phyloP scores from a whole-genome alignment of 2,888 invertebrate species.

The Teleogryllus oceanicus region DNA sequence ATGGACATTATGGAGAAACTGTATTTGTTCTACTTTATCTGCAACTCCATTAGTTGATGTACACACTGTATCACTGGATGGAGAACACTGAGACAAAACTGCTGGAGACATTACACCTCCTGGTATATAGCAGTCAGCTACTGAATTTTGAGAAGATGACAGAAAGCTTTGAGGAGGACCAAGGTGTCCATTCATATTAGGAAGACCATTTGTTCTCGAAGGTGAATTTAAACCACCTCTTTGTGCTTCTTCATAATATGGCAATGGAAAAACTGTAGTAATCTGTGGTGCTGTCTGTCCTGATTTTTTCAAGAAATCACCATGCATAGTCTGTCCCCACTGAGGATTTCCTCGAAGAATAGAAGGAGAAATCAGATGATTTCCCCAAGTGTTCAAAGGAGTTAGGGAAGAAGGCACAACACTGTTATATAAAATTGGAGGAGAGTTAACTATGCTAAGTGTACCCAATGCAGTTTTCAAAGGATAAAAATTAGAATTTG shows the following conservation, averaged over 20 bases:
- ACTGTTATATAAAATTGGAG: conserved; percentile 22
- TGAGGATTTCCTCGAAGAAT: conserved; percentile 25
- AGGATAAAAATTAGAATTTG: conserved; percentile 30
- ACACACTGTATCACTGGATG: neutral
- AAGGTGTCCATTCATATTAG: neutral
- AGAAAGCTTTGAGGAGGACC: neutral
- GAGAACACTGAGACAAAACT: neutral
- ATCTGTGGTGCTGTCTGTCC: neutral
- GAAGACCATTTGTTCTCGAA: neutral
- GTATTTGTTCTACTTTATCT: conserved; percentile 51
- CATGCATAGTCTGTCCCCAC: conserved; percentile 1
- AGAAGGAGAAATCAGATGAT: conserved; percentile 26
- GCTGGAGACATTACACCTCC: neutral
- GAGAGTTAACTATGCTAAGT: conserved; percentile 24
- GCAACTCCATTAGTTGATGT: neutral
- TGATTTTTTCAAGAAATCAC: neutral
- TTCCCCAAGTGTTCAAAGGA: conserved; percentile 20
- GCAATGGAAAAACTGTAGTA: neutral
- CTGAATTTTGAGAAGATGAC: neutral
- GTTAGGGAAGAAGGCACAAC: conserved; percentile 26
- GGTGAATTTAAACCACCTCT: neutral
- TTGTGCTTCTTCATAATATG: neutral
- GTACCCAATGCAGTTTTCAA: conserved; percentile 36
- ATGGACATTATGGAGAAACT: conserved; percentile 59
- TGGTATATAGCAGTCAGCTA: conserved; percentile 9